These are phyloP conservation scores for Malurus cyaneus DNA, from an alignment of 2,113 vertebrate genomes.

Conservation along the genomic window DNA sequence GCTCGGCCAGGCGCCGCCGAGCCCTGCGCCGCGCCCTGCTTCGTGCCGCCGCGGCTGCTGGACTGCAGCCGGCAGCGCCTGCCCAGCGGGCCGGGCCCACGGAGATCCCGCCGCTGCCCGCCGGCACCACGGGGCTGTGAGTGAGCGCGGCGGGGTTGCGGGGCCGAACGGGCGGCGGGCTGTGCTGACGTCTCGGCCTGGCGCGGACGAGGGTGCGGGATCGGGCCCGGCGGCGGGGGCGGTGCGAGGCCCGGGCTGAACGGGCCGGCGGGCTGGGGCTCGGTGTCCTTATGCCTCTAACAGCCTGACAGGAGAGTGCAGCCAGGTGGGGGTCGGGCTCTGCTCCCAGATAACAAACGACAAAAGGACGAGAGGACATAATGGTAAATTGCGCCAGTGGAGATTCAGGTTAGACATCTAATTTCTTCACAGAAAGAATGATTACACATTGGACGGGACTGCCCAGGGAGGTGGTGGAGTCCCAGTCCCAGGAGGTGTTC, in stretches of 20 bases:
- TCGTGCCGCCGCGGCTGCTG: slow-evolving; percentile 77
- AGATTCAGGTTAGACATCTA: neutral
- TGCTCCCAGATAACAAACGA: neutral
- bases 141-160: slow-evolving; percentile 26
- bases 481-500: neutral
- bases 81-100: slow-evolving; percentile 38
- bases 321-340: neutral
- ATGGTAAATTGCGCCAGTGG: neutral
- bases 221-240: neutral
- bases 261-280: neutral
- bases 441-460: neutral
- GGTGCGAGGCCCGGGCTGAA: neutral
- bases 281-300: neutral
- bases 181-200: neutral
- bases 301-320: neutral
- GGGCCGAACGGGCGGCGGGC: neutral
- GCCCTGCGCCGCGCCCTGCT: slow-evolving; percentile 78
- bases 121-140: slow-evolving; percentile 78
- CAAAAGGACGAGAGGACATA: neutral
- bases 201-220: neutral
- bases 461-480: neutral
- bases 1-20: slow-evolving; percentile 6
- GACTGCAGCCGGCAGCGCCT: slow-evolving; percentile 84
- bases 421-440: neutral
- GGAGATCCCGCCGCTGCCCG: slow-evolving; percentile 62